Evolutionary conservation across 2,888 invertebrate genomes (phyloP).

Genomic region (Rosalia funebris): DNA sequence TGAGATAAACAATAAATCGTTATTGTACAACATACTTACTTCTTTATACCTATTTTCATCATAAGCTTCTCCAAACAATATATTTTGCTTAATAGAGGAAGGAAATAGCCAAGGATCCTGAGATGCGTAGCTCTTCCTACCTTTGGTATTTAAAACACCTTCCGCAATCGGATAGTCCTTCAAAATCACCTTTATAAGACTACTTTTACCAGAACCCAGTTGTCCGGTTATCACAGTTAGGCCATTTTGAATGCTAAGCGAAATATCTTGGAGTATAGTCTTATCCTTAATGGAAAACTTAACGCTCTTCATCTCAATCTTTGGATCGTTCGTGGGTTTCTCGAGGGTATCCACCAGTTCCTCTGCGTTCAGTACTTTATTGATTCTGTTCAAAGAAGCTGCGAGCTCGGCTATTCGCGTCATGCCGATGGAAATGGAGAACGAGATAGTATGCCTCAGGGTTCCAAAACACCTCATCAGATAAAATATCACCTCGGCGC

Average conservation of each 20-base stretch:
- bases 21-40: conserved; percentile 61
- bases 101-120: conserved; percentile 73
- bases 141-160: conserved; percentile 65
- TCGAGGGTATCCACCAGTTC: conserved; percentile 53
- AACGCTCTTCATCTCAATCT: conserved; percentile 47
- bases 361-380: conserved; percentile 59
- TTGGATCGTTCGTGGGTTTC: conserved; percentile 46
- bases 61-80: conserved; percentile 76
- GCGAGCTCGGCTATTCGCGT: conserved; percentile 47
- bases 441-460: conserved; percentile 41
- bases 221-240: conserved; percentile 71
- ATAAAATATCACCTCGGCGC: conserved; percentile 50
- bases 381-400: conserved; percentile 47
- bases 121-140: conserved; percentile 67
- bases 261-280: conserved; percentile 62
- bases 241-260: conserved; percentile 61
- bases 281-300: conserved; percentile 48
- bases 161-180: conserved; percentile 61
- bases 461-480: conserved; percentile 44
- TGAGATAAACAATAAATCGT: too few species aligned
- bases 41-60: conserved; percentile 68
- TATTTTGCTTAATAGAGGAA: conserved; percentile 77
- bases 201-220: conserved; percentile 74
- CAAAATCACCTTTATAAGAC: conserved; percentile 62
- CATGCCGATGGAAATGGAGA: conserved; percentile 47